These are phyloP conservation scores for Sebastiscus albofasciatus DNA, from an alignment of 2,797 vertebrate genomes.

Conservation along the genomic window DNA sequence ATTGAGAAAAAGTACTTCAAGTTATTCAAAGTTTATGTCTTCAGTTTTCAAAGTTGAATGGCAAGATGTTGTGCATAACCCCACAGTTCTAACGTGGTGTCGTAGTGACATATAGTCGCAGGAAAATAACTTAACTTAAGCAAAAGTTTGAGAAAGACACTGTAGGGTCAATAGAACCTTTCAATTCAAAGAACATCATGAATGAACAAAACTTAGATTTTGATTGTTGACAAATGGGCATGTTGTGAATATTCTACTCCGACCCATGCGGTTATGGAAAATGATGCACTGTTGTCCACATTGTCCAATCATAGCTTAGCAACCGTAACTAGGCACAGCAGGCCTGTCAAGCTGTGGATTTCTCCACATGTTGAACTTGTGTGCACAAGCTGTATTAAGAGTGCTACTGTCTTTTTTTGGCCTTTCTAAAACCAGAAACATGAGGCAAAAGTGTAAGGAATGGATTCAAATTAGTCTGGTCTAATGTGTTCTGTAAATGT, in stretches of 20 bases:
- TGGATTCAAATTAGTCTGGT: too few species aligned
- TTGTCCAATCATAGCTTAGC: background rate
- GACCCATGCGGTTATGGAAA: background rate
- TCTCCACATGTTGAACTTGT: background rate
- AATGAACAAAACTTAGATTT: background rate
- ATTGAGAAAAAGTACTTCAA: slow-evolving; percentile 14
- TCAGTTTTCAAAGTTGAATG: background rate
- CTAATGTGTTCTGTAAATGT: background rate
- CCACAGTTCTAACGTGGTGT: background rate
- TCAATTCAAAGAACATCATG: background rate
- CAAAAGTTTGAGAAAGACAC: background rate
- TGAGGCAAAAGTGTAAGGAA: background rate
- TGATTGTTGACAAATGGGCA: background rate
- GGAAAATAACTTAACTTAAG: background rate
- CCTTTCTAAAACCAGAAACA: background rate
- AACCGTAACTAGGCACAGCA: background rate
- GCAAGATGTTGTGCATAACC: background rate
- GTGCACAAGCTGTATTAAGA: background rate
- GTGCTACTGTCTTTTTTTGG: background rate
- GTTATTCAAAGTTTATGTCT: background rate
- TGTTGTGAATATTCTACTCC: background rate
- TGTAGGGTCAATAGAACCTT: background rate
- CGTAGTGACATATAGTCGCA: background rate
- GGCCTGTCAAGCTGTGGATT: background rate
- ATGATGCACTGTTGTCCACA: background rate